phyloP scores from a whole-genome alignment of 2,113 vertebrate species.

The Rafetus swinhoei region DNA sequence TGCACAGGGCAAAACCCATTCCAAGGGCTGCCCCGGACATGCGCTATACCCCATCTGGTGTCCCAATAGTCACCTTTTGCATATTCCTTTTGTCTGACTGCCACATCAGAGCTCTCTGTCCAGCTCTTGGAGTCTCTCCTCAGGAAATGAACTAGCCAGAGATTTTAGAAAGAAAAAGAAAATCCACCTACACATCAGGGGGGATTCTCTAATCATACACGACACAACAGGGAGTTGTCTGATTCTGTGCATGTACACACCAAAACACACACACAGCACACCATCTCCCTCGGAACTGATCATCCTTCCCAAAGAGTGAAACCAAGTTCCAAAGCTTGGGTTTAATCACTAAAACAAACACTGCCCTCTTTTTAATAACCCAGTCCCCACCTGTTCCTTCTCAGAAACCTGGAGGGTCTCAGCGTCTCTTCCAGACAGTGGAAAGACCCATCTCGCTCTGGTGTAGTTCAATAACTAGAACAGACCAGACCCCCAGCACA shows the following conservation, averaged over 20 bases:
- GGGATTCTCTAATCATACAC: background rate
- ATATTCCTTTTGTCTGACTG: background rate
- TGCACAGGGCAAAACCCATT: background rate
- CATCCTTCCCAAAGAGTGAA: background rate
- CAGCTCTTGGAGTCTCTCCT: background rate
- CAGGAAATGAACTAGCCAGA: background rate
- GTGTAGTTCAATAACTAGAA: slow-evolving; percentile 1
- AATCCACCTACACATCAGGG: background rate
- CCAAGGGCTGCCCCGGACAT: background rate
- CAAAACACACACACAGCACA: background rate
- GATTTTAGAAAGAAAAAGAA: background rate
- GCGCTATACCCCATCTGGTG: fast-evolving
- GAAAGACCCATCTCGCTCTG: background rate
- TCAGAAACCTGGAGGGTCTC: slow-evolving; percentile 6
- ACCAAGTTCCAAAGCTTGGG: background rate
- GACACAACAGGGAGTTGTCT: background rate
- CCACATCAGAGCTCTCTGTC: background rate
- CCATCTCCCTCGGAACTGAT: background rate
- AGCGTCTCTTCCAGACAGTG: background rate
- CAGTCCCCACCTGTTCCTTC: background rate
- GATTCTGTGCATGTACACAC: background rate
- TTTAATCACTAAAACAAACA: slow-evolving; percentile 60
- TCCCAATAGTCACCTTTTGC: fast-evolving
- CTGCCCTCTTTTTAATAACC: slow-evolving; percentile 55
- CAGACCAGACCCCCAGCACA: background rate